Base-by-base conservation (phyloP, 2,113 vertebrate species). In the Limnothrissa miodon region DNA sequence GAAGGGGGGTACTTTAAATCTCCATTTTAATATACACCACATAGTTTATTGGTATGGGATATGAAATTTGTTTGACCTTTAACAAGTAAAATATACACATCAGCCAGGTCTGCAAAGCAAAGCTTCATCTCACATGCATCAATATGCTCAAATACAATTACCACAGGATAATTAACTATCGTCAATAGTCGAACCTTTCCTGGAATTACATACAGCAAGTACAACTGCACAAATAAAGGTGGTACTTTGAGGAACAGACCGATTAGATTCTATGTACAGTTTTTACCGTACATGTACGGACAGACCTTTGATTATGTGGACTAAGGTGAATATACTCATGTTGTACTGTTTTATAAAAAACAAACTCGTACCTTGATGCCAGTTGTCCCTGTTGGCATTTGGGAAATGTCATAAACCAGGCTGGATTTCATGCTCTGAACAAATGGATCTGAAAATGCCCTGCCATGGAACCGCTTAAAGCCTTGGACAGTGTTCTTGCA, bases 401-500 rank as follows among this genome's bases (percentile, higher is more conserved):
- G 96, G 84, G 96, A 95, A 86, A 98, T 92, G 90, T 99, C 97
- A 89, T 97, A 99, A 6, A 96, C 96, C 88, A 98, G 92, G 87
- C 93, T 96, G 83, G 95, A 92, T 93, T 96, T 97, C 93, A 97
- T 90, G 88, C 90, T 92, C 88, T 98, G 96, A 93, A 99, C 95
- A 94, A 93, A 98, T 0, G 97, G 97, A 93, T 99, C 98, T 84
- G 97, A 95, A 91, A 97, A 98, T 15, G 96, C 96, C 88, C 97
- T 94, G 81, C 97, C 98, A 93, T 99, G 98, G 93, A 99, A 97
- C 93, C 95, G 95, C 94, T 99, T 99, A 95, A 99, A 99, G 80
- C 97, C 97, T 88, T 99, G 97, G 86, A 99, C 95, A 85, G 98
- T 98, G 92, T 99, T 99, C 94, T 98, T 98, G 92, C 94, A 96